Evolutionary conservation across 2,888 invertebrate species (phyloP), one percentile per base, ranked within the genome.

Genomic region (Ligdia adustata): DNA sequence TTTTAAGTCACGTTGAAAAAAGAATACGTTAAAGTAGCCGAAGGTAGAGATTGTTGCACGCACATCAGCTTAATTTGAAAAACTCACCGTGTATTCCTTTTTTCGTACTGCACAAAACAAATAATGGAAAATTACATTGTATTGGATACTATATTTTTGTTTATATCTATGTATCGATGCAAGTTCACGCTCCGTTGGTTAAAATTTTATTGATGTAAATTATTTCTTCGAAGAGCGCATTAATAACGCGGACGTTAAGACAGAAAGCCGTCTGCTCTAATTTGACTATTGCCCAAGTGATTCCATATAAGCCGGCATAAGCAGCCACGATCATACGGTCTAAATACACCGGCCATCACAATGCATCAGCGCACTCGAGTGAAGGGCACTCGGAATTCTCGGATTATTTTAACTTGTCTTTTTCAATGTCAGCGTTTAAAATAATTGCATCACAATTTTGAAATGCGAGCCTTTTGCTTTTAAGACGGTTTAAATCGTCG

Each of bases 351-450:
- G 77, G 72, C 82, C 86, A 89, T 87, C 87, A 85, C 87, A 86
- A 87, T 86, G 86, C 87, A 87, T 87, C 88, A 87, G 79, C 70
- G 73, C 71, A 66, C 68, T 73, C 72, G 75, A 88, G 89, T 86
- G 89, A 89, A 89, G 89, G 89, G 89, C 86, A 72, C 79, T 77
- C 67, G 79, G 84, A 81, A 82, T 86, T 85, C 87, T 86, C 79
- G 84, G 86, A 89, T 89, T 88, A 89, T 88, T 89, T 87, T 78
- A 83, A 85, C 83, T 87, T 88, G 88, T 87, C 87, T 79, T 86
- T 89, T 90, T 90, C 89, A 90, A 89, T 90, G 89, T 89, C 89
- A 86, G 78, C 86, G 79, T 88, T 90, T 89, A 90, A 89, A 89
- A 89, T 90, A 89, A 90, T 90, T 90, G 87, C 89, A 88, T 89